Conservation (phyloP, 2,888 invertebrate species). For the Colostygia pectinataria region DNA sequence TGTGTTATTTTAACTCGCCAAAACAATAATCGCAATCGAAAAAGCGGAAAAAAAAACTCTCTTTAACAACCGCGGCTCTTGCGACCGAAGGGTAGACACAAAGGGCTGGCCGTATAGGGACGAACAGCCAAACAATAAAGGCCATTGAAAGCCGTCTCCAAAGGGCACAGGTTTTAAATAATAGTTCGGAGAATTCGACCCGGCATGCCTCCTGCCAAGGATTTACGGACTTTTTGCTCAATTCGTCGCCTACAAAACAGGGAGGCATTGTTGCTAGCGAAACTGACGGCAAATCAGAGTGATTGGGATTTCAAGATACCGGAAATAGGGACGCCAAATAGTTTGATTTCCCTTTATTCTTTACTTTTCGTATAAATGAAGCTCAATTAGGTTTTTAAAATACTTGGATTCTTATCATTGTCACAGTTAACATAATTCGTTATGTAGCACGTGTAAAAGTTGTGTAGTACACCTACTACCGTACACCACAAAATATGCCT, state of each 20-base stretch:
- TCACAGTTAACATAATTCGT: no score
- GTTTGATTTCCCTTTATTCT: no score
- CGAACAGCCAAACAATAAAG: conserved; percentile 51
- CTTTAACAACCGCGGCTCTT: conserved; percentile 27
- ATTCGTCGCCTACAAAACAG: conserved; percentile 46
- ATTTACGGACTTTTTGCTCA: conserved; percentile 54
- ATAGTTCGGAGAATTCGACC: conserved; percentile 58
- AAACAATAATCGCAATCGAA: conserved; percentile 24
- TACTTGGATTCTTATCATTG: no score
- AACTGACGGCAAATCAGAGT: conserved; percentile 40
- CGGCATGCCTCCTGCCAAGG: conserved; percentile 47
- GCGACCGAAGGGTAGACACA: conserved; percentile 47
- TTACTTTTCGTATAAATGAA: no score
- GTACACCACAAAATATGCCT: no score
- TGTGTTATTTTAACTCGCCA: conserved; percentile 10
- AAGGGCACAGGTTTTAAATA: conserved; percentile 66
- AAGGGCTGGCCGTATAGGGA: conserved; percentile 50
- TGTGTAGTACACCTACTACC: no score
- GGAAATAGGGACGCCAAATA: conserved; percentile 3
- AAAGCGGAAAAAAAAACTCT: conserved; percentile 22
- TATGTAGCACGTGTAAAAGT: no score
- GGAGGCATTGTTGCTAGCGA: conserved; percentile 12
- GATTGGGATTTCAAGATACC: conserved; percentile 36
- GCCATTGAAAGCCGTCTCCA: conserved; percentile 56
- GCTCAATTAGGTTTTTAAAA: no score